Conservation (phyloP, 2,888 invertebrate species). For the Polia nebulosa region DNA sequence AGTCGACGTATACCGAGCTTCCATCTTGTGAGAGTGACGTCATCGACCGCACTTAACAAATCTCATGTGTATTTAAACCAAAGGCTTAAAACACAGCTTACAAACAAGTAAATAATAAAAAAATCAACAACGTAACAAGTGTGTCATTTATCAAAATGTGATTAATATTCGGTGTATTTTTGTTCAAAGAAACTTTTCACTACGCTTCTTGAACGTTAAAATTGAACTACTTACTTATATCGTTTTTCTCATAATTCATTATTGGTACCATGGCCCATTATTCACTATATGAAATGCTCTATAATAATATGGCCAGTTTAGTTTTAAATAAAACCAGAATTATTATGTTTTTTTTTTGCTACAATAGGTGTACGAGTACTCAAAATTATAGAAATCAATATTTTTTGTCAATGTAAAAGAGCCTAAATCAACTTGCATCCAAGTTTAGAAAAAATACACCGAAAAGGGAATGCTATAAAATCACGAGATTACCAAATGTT, state of each 20-base stretch:
- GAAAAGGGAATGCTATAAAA: slow-evolving; percentile 61
- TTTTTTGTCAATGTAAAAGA: not conserved
- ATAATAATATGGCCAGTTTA: slow-evolving; percentile 8
- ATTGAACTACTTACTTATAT: slow-evolving; percentile 5
- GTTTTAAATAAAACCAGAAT: no score
- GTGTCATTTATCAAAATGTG: slow-evolving; percentile 72
- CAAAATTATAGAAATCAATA: not conserved
- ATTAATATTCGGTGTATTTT: slow-evolving; percentile 71
- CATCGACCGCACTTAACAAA: slow-evolving; percentile 76
- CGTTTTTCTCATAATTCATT: not conserved
- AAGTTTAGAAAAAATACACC: slow-evolving; percentile 65
- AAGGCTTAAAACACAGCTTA: slow-evolving; percentile 82
- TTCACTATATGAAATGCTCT: not conserved
- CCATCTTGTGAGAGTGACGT: slow-evolving; percentile 34
- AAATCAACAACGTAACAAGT: slow-evolving; percentile 89
- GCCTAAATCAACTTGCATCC: not conserved
- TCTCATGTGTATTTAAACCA: slow-evolving; percentile 84
- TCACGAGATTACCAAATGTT: slow-evolving; percentile 75
- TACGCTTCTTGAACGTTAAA: slow-evolving; percentile 13
- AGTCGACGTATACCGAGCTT: slow-evolving; percentile 54
- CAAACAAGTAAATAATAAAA: slow-evolving; percentile 83
- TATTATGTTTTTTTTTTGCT: no score
- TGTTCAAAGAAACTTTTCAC: slow-evolving; percentile 16
- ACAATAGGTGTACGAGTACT: slow-evolving; percentile 2
- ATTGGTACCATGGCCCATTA: not conserved